These are phyloP conservation scores for Clavelina lepadiformis DNA, from an alignment of 23 tunicate genomes.

Conservation along the genomic window DNA sequence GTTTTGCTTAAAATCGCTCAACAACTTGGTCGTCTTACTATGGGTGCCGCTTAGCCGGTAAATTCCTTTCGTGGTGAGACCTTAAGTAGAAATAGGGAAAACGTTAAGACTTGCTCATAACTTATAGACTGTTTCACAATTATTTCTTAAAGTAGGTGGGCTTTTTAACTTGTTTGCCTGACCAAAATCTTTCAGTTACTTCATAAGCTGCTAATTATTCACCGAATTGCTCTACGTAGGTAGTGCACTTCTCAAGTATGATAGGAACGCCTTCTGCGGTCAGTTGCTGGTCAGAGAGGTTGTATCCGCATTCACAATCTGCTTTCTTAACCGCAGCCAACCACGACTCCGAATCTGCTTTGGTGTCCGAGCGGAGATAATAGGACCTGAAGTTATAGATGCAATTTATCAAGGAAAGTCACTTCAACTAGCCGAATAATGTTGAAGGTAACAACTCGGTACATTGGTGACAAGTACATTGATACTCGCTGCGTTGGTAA, in stretches of 20 bases:
- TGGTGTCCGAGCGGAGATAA: slow-evolving; percentile 75
- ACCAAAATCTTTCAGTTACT: too few species aligned
- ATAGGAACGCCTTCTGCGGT: slow-evolving; percentile 78
- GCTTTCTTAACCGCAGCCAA: slow-evolving; percentile 60
- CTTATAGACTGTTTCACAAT: too few species aligned
- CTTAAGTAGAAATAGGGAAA: slow-evolving; percentile 29
- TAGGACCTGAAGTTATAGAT: too few species aligned
- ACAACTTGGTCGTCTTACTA: slow-evolving; percentile 75
- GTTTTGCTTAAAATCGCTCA: slow-evolving; percentile 55
- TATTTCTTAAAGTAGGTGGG: too few species aligned
- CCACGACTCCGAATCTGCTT: slow-evolving; percentile 89
- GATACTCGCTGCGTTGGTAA: too few species aligned
- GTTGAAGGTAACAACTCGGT: too few species aligned
- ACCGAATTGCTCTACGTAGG: slow-evolving; percentile 89
- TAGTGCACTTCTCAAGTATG: slow-evolving; percentile 74
- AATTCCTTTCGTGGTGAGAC: slow-evolving; percentile 72
- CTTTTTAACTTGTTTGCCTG: too few species aligned
- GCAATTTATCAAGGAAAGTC: too few species aligned
- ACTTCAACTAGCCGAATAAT: too few species aligned
- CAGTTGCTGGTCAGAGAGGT: slow-evolving; percentile 57
- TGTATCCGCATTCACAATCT: slow-evolving; percentile 62
- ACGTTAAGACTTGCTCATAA: too few species aligned
- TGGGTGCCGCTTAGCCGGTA: slow-evolving; percentile 89
- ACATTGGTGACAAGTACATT: too few species aligned
- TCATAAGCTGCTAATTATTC: not conserved